phyloP scores from a whole-genome alignment of 2,888 invertebrate genomes.

The Eristalis pertinax region DNA sequence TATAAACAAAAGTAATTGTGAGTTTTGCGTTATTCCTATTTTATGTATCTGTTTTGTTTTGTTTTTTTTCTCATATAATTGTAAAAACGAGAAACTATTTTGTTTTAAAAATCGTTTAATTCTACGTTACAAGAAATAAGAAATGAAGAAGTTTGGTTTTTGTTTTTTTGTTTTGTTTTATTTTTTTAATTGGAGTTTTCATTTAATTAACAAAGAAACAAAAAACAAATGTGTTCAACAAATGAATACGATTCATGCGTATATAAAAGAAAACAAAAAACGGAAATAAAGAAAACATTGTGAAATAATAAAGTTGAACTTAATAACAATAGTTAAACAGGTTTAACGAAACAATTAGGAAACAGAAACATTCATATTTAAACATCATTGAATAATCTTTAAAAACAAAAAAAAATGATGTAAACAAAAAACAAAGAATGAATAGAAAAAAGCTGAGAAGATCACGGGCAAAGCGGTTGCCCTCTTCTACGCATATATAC shows the following conservation, averaged over 20 bases:
- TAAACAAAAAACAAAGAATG: conserved; percentile 11
- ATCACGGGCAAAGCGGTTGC: conserved; percentile 16
- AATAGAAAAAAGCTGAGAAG: conserved; percentile 28
- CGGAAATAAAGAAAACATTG: conserved; percentile 21
- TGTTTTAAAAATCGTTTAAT: conserved; percentile 12
- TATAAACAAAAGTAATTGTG: conserved; percentile 36
- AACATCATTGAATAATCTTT: background rate
- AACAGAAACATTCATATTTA: conserved; percentile 29
- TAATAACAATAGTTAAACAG: conserved; percentile 50
- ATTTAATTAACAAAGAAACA: conserved; percentile 40
- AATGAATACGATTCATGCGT: conserved; percentile 16
- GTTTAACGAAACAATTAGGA: conserved; percentile 51
- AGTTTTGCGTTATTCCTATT: conserved; percentile 42
- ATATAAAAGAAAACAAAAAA: conserved; percentile 3
- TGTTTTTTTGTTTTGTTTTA: conserved; percentile 16
- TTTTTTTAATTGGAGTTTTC: background rate
- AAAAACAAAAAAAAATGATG: background rate
- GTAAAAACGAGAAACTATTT: conserved; percentile 60
- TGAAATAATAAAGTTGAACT: conserved; percentile 6
- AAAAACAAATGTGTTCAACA: conserved; percentile 37
- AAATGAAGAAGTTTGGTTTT: conserved; percentile 2
- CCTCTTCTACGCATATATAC: conserved; percentile 33
- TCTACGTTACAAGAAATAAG: conserved; percentile 37
- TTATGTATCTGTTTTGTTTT: conserved; percentile 21
- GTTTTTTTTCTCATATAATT: conserved; percentile 20